phyloP scores from a whole-genome alignment of 2,113 vertebrate genomes.

The Thymallus thymallus region DNA sequence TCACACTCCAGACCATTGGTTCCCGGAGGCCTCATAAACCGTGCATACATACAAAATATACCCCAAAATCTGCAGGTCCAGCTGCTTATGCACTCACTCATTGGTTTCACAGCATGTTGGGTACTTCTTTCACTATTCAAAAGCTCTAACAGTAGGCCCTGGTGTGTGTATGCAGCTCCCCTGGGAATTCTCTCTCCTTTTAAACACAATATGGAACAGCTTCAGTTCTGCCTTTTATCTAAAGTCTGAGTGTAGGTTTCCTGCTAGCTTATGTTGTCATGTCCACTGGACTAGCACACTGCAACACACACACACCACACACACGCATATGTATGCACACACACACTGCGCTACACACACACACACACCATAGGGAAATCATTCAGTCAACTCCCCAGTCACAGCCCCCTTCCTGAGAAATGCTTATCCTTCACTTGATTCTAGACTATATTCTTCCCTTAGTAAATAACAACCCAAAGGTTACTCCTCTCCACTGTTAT shows the following conservation, averaged over 20 bases:
- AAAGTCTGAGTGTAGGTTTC: not conserved
- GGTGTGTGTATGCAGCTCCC: no score
- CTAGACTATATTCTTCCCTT: conserved; percentile 2
- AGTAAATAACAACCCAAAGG: conserved; percentile 33
- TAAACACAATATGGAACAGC: not conserved
- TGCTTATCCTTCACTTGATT: conserved; percentile 24
- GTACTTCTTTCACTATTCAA: not conserved
- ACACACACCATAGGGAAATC: conserved; percentile 40
- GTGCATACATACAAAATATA: no score
- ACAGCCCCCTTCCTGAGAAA: conserved; percentile 15
- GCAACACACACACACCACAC: no score
- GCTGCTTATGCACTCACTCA: no score
- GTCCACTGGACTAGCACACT: conserved; percentile 1
- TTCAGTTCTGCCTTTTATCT: not conserved
- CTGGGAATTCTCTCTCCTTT: no score
- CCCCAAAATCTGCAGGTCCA: no score
- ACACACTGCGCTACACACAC: no score
- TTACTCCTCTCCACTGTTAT: conserved; percentile 18
- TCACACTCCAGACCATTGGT: no score
- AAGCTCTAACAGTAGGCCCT: not conserved
- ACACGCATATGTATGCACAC: no score
- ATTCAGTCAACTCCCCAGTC: conserved; percentile 20
- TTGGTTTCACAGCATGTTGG: no score
- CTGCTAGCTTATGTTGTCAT: conserved; percentile 14
- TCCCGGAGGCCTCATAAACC: no score